Evolutionary conservation across 2,113 vertebrate genomes (phyloP).

Genomic region (Alligator sinensis): DNA sequence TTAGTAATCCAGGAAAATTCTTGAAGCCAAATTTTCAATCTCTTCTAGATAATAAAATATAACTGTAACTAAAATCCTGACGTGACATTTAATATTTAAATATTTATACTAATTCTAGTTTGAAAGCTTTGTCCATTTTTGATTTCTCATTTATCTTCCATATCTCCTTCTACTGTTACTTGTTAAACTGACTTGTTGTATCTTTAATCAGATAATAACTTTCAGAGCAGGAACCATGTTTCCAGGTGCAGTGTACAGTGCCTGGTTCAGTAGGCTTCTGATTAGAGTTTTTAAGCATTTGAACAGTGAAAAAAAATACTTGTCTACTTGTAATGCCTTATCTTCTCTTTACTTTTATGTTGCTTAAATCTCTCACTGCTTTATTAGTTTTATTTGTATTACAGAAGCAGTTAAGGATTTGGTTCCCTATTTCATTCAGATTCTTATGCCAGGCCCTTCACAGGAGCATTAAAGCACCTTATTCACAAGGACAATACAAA

Average conservation of each 20-base stretch:
- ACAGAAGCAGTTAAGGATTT: background rate
- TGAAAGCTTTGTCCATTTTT: background rate
- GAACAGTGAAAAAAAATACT: background rate
- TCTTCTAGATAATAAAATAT: background rate
- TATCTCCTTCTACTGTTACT: background rate
- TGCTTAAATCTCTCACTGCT: background rate
- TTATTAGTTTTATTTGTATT: background rate
- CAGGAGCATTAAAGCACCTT: background rate
- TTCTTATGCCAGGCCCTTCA: background rate
- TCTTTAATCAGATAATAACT: rapidly evolving
- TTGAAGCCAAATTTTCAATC: background rate
- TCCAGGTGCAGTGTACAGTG: rapidly evolving
- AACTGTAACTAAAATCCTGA: background rate
- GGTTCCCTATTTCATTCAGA: rapidly evolving
- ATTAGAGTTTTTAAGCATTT: rapidly evolving
- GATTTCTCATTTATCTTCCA: background rate
- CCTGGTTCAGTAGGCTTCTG: background rate
- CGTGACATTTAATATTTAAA: too few relatives aligned
- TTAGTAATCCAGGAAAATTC: background rate
- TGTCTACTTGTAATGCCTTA: background rate
- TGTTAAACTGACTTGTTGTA: background rate
- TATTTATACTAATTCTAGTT: background rate
- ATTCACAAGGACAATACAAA: background rate
- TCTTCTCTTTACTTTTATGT: background rate
- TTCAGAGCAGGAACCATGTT: background rate